A percentile compares a stretch with the other conserved stretches of the same genome.
phyloP scores from a whole-genome alignment of 2,888 invertebrate genomes.

The Cheilosia scutellata region DNA sequence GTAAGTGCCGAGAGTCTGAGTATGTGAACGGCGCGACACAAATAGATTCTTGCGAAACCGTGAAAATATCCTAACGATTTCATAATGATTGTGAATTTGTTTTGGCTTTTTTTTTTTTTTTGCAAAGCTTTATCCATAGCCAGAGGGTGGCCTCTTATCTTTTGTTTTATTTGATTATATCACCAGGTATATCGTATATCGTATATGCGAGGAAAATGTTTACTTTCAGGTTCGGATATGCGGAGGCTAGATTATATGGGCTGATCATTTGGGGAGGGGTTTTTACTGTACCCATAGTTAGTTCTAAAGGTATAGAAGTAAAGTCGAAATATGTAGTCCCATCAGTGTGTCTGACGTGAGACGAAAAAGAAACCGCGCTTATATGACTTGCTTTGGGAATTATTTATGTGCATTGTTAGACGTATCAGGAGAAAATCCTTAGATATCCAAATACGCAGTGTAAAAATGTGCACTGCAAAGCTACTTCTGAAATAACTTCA shows the following conservation, averaged over 20 bases:
- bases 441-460: too few species aligned
- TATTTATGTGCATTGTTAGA: too few species aligned
- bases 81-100: constrained; percentile 28
- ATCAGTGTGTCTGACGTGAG: too few species aligned
- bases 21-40: constrained; percentile 21
- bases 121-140: constrained; percentile 23
- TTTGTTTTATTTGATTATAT: constrained; percentile 26
- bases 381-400: too few species aligned
- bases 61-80: constrained; percentile 49
- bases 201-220: constrained; percentile 25
- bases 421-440: too few species aligned
- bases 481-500: too few species aligned
- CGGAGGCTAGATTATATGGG: too few species aligned
- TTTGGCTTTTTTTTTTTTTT: constrained; percentile 4
- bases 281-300: not conserved
- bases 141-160: constrained; percentile 25
- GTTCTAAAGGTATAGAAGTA: not conserved
- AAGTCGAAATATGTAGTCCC: not conserved
- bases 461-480: too few species aligned
- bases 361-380: too few species aligned
- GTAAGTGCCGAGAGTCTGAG: not conserved
- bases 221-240: constrained; percentile 11
- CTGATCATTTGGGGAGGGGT: not conserved
- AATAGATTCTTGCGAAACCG: constrained; percentile 58
- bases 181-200: constrained; percentile 1